Evolutionary conservation across 2,797 vertebrate species (phyloP), one percentile per base, ranked within the genome.

Genomic region (Siniperca scherzeri): DNA sequence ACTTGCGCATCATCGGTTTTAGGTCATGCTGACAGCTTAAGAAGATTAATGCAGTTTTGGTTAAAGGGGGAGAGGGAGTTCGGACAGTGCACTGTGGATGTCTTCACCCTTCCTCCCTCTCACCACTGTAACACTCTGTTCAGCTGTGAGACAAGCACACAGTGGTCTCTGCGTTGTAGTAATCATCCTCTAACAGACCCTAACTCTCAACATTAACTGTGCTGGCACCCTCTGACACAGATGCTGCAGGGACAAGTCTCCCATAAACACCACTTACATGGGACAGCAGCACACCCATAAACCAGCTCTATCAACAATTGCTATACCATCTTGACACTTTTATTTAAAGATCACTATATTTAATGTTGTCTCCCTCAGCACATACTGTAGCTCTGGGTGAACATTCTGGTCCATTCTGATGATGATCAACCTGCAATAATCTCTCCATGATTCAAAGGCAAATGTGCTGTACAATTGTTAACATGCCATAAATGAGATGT

Each of bases 11-110:
- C 90, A 80, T 90, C 84, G 70, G 77, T 92, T 93, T 91, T 88
- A 86, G 90, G 91, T 88, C 87, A 84, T 70, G 91, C 87, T 88
- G 91, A 91, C 92, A 86, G 85, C 82, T 88, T 92, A 89, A 91
- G 92, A 72, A 92, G 93, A 94, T 93, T 90, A 93, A 90, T 85
- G 84, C 74, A 16, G 42, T 62, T 50, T 77, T 79, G 87, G 89
- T 91, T 82, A 83, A 89, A 82, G 79, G 38, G 76, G 70, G 62
- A 70, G 77, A 76, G 81, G 40, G 72, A 83, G 87, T 83, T 86
- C 50, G 12, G 72, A 77, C 81, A 72, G 70, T 78, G 87, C 62
- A 11, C 59, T 30, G 66, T 62, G 66, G 67, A 91, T 75, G 82
- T 84, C 86, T 85, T 89, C 70, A 82, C 84, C 81, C 80, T 73